Percentiles rank a stretch among this genome's conserved stretches.
Conservation (phyloP, 2,797 vertebrate genomes). For the Phoebastria nigripes region DNA sequence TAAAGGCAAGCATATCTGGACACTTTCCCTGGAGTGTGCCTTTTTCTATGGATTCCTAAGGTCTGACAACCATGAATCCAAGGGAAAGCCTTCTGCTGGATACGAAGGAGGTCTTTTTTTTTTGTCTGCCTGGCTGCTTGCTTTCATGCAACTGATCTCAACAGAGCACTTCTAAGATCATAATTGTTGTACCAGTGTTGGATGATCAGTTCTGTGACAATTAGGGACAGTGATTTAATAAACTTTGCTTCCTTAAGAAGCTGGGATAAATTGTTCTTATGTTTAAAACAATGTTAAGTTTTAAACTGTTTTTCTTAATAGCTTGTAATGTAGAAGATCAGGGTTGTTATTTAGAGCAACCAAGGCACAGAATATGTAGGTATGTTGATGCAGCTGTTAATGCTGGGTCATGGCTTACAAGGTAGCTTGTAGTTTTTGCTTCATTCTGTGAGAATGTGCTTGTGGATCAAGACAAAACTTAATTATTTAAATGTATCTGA, state of each 20-base stretch:
- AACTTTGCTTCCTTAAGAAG: not conserved
- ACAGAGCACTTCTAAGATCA: not conserved
- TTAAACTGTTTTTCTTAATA: not conserved
- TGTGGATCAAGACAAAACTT: not conserved
- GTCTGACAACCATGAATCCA: not conserved
- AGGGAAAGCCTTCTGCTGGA: not conserved
- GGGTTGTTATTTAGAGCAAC: not conserved
- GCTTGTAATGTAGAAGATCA: not conserved
- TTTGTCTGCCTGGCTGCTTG: not conserved
- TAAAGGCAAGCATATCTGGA: not conserved
- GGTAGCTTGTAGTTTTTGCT: not conserved
- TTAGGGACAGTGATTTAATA: not conserved
- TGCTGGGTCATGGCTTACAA: not conserved
- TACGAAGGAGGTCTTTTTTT: not conserved
- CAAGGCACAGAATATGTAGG: not conserved
- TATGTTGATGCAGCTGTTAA: not conserved
- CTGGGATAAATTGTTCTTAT: not conserved
- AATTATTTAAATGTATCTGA: not conserved
- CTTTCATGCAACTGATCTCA: not conserved
- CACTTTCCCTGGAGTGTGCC: not conserved
- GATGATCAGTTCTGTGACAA: not conserved
- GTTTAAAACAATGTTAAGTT: not conserved
- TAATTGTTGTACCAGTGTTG: not conserved
- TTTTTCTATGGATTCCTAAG: not conserved
- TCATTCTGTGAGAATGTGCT: not conserved